These are phyloP conservation scores for Trogon surrucura DNA, from an alignment of 2,113 vertebrate species.

Conservation along the genomic window DNA sequence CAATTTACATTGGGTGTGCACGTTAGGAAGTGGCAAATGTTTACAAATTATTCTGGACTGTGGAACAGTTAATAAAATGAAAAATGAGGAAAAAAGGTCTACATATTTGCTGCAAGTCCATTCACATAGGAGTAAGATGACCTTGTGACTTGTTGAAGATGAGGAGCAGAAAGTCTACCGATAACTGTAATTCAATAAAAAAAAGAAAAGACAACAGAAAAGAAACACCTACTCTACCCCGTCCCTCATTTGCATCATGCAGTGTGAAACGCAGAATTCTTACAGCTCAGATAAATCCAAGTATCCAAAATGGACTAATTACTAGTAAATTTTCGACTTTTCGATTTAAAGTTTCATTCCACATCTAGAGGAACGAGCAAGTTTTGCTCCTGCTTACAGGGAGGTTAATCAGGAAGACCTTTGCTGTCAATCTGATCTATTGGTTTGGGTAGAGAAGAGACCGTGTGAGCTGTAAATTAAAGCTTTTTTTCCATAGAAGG, in stretches of 20 bases:
- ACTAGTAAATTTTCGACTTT: neutral
- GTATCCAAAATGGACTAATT: neutral
- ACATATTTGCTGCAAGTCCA: neutral
- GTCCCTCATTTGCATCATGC: neutral
- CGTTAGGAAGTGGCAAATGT: neutral
- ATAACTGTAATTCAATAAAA: neutral
- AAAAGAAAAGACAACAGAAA: too few relatives aligned
- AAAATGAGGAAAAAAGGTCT: accelerated
- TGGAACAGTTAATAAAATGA: neutral
- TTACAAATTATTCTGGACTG: neutral
- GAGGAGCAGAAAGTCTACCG: neutral
- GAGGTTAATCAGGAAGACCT: neutral
- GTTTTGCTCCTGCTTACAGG: neutral
- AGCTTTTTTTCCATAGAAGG: neutral
- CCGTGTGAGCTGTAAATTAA: neutral
- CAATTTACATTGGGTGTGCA: neutral
- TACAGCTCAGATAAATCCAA: neutral
- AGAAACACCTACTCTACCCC: neutral
- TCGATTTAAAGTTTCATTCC: neutral
- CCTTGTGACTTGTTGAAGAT: neutral
- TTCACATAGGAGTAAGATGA: neutral
- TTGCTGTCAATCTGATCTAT: neutral
- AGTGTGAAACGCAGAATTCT: neutral
- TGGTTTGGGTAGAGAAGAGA: neutral
- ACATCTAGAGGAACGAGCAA: neutral